These are phyloP conservation scores for Nomada ferruginata DNA, from an alignment of 2,888 invertebrate species.

Conservation along the genomic window DNA sequence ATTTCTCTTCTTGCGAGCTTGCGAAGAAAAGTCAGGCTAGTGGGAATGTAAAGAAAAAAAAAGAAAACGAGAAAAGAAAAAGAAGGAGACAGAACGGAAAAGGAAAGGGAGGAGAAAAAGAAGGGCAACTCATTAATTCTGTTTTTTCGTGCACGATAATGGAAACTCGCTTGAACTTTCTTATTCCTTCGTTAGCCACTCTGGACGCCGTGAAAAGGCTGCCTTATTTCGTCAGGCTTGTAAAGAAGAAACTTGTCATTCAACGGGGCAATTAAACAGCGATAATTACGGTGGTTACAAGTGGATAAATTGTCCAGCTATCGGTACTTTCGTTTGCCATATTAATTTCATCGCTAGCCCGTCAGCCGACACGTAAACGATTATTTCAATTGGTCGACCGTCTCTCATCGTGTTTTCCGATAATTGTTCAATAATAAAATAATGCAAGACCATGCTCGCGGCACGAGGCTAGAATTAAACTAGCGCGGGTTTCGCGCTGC, in stretches of 20 bases:
- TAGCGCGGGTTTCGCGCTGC: conserved; percentile 6
- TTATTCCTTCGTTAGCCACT: conserved; percentile 59
- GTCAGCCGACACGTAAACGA: conserved; percentile 45
- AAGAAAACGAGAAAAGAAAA: too few relatives aligned
- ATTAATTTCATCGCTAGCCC: conserved; percentile 52
- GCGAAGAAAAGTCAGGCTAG: conserved; percentile 19
- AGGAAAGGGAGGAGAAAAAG: neutral
- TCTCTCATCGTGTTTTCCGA: conserved; percentile 32
- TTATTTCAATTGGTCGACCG: conserved; percentile 59
- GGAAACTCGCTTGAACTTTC: conserved; percentile 63
- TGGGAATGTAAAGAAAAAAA: neutral
- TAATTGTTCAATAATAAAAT: conserved; percentile 54
- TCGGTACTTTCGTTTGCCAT: conserved; percentile 50
- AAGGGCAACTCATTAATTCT: conserved; percentile 63
- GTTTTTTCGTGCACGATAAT: conserved; percentile 65
- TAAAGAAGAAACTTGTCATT: conserved; percentile 46
- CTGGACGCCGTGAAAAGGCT: conserved; percentile 45
- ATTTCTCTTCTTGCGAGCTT: conserved; percentile 15
- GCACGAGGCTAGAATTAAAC: conserved; percentile 1
- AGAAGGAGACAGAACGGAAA: too few relatives aligned
- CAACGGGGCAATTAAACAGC: conserved; percentile 56
- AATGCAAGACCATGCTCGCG: conserved; percentile 3
- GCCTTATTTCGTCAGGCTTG: conserved; percentile 1
- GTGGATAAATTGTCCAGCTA: conserved; percentile 52
- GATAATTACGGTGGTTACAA: conserved; percentile 62